A percentile compares a stretch with the other conserved stretches of the same genome.
Evolutionary conservation across 1,140 invertebrate species (phyloP).

Genomic region (Scylla paramamosain): DNA sequence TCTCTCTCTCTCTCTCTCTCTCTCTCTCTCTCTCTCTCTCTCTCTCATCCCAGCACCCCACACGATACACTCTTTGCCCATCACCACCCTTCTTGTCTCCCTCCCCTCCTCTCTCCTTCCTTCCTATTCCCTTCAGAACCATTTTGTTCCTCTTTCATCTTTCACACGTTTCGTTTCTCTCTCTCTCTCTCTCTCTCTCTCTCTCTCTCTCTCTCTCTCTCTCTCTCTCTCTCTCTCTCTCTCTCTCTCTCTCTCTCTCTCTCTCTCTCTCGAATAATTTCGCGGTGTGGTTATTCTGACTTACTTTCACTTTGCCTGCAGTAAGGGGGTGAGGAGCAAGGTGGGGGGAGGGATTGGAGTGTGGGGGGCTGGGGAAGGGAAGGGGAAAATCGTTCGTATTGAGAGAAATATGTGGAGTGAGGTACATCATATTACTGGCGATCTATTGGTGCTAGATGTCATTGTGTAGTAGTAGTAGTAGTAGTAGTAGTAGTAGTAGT

Average conservation of each 20-base stretch:
- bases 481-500: background rate
- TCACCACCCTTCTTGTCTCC: background rate
- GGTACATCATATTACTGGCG: no score
- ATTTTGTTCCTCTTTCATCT: background rate
- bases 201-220: slow-evolving; percentile 58
- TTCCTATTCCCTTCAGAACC: background rate
- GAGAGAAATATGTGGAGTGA: no score
- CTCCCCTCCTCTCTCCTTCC: background rate
- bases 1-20: no score
- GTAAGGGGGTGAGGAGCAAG: background rate
- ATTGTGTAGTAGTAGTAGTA: no score
- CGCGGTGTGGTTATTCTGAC: no score
- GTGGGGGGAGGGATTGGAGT: background rate
- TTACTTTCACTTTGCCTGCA: background rate
- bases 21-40: background rate
- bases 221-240: background rate
- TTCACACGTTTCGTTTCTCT: background rate
- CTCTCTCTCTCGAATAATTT: background rate
- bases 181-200: slow-evolving; percentile 58
- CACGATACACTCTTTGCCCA: no score
- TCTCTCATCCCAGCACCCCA: background rate
- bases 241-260: slow-evolving; percentile 1
- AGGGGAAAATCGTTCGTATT: background rate
- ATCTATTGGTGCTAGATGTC: no score
- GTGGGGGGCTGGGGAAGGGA: background rate